Conservation (phyloP, 2,113 vertebrate species). For the Sorex fumeus region DNA sequence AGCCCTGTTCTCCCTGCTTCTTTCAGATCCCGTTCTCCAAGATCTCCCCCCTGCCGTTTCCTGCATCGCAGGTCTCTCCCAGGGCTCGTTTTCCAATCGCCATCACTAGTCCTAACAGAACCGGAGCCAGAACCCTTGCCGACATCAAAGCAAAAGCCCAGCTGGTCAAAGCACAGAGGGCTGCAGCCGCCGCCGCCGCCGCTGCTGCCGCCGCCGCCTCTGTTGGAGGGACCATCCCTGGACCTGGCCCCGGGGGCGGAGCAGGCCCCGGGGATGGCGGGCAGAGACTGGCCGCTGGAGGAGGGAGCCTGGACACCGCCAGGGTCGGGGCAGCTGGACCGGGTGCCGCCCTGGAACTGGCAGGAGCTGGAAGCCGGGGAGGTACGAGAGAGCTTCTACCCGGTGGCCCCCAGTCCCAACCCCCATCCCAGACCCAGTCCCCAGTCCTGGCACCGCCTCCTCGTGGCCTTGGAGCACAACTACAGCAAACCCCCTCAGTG, state of each 20-base stretch:
- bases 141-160: slow-evolving; percentile 99
- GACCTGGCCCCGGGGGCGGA: slow-evolving; percentile 92
- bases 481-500: slow-evolving; percentile 88
- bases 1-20: slow-evolving; percentile 28
- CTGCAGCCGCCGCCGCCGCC: slow-evolving; percentile 90
- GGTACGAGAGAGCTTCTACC: slow-evolving; percentile 87
- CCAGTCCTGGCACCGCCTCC: slow-evolving; percentile 76
- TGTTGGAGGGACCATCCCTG: slow-evolving; percentile 89
- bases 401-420: slow-evolving; percentile 70
- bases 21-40: slow-evolving; percentile 95
- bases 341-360: slow-evolving; percentile 86
- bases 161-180: slow-evolving; percentile 94
- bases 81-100: slow-evolving; percentile 91
- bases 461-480: slow-evolving; percentile 89
- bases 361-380: slow-evolving; percentile 91
- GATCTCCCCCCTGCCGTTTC: slow-evolving; percentile 92
- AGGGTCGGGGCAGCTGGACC: slow-evolving; percentile 66
- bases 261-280: slow-evolving; percentile 87
- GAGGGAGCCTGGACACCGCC: slow-evolving; percentile 73
- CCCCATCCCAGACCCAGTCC: slow-evolving; percentile 75
- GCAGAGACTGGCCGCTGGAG: slow-evolving; percentile 62
- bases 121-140: slow-evolving; percentile 96
- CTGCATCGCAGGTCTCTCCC: slow-evolving; percentile 93
- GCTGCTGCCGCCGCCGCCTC: slow-evolving; percentile 87
- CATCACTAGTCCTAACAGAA: slow-evolving; percentile 92